Evolutionary conservation across 1,140 invertebrate species (phyloP).

Genomic region (Acyrthosiphon pisum): DNA sequence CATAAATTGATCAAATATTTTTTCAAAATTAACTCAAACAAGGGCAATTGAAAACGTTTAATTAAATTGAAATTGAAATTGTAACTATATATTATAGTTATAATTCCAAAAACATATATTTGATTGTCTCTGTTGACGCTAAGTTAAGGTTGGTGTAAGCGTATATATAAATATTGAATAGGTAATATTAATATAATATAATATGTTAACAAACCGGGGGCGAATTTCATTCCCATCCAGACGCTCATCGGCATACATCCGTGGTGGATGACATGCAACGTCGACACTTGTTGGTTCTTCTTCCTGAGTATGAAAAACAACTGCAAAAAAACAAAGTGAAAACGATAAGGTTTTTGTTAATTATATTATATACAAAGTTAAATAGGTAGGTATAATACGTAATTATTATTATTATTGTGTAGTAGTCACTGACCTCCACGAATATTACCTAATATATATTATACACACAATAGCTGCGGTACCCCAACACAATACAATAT

Average conservation of each 20-base stretch:
- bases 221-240: conserved; percentile 96
- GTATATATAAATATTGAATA: not conserved
- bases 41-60: not conserved
- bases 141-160: not conserved
- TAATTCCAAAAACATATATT: too few species aligned
- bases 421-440: not conserved
- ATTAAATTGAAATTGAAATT: not conserved
- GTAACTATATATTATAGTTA: not conserved
- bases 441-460: not conserved
- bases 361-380: not conserved
- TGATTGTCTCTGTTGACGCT: not conserved
- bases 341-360: not conserved
- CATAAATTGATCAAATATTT: too few species aligned
- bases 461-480: not conserved
- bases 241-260: conserved; percentile 94
- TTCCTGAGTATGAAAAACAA: conserved; percentile 90
- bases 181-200: not conserved
- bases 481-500: not conserved
- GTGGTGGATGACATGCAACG: conserved; percentile 94
- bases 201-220: conserved; percentile 72
- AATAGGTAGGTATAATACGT: not conserved
- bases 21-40: too few species aligned
- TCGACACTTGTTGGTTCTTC: conserved; percentile 91
- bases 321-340: conserved; percentile 63
- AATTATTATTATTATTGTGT: conserved; percentile 17